Evolutionary conservation across 2,113 vertebrate genomes (phyloP), one percentile per base, ranked within the genome.

Genomic region (Paralichthys olivaceus): DNA sequence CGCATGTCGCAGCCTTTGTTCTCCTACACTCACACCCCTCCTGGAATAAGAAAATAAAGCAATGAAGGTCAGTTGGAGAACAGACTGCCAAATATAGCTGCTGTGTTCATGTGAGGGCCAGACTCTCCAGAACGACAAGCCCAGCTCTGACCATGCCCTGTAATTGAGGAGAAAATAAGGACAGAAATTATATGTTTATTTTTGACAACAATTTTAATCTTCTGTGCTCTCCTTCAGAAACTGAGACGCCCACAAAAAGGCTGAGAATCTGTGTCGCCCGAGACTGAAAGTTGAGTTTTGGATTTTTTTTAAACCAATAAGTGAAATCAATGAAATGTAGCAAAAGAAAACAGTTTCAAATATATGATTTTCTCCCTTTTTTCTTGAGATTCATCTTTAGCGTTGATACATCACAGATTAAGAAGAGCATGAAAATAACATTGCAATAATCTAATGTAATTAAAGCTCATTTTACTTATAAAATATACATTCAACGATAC

Each of bases 131-230:
- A 92, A 93, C 92, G 92, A 94, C 93, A 93, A 94, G 94, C 93
- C 90, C 86, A 86, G 87, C 88, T 91, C 92, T 90, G 93, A 93
- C 93, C 92, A 87, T 92, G 94, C 94, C 94, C 94, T 95, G 94
- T 95, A 95, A 95, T 95, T 95, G 93, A 93, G 94, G 93, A 94
- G 94, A 95, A 94, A 95, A 95, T 94, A 94, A 95, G 93, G 93
- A 94, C 91, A 93, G 89, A 95, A 95, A 95, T 95, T 95, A 95
- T 93, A 94, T 95, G 94, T 95, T 95, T 95, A 95, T 95, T 95
- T 95, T 94, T 93, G 93, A 94, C 93, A 94, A 95, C 94, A 95
- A 95, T 95, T 95, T 95, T 94, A 94, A 94, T 95, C 93, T 95
- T 93, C 94, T 95, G 91, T 92, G 90, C 93, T 93, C 90, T 93